Conservation (phyloP, 2,797 vertebrate species). For the Tachyglossus aculeatus region DNA sequence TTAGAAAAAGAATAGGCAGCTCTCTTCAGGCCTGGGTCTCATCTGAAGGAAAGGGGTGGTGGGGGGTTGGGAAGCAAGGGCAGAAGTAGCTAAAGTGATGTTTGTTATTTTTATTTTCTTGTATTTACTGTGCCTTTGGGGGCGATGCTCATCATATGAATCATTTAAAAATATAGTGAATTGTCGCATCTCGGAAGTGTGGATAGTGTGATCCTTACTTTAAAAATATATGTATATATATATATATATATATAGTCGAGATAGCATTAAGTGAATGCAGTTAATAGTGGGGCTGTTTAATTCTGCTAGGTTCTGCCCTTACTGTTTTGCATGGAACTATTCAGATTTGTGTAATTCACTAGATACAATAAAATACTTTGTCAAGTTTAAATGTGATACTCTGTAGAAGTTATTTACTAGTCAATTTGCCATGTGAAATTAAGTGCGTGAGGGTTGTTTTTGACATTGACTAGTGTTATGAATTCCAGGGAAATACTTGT, state of each 20-base stretch:
- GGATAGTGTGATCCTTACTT: too few relatives aligned
- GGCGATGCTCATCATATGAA: too few relatives aligned
- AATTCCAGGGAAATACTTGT: slow-evolving; percentile 34
- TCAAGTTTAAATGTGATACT: slow-evolving; percentile 36
- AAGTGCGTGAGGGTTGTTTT: slow-evolving; percentile 70
- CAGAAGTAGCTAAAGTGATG: not conserved
- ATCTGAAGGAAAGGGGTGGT: slow-evolving; percentile 10
- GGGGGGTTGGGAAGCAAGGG: slow-evolving; percentile 47
- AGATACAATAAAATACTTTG: not conserved
- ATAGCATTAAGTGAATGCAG: slow-evolving; percentile 20
- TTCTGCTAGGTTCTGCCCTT: slow-evolving; percentile 35
- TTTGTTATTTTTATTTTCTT: not conserved
- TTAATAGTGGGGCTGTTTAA: slow-evolving; percentile 30
- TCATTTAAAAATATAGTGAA: slow-evolving; percentile 8
- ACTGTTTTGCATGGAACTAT: slow-evolving; percentile 19
- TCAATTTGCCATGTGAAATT: slow-evolving; percentile 72
- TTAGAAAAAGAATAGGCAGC: not conserved
- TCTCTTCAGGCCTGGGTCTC: slow-evolving; percentile 45
- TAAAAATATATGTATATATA: too few relatives aligned
- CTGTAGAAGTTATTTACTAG: slow-evolving; percentile 59
- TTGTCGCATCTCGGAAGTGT: not conserved
- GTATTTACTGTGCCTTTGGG: not conserved
- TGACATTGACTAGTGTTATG: slow-evolving; percentile 53
- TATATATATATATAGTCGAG: too few relatives aligned
- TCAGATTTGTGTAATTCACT: slow-evolving; percentile 44